These are phyloP conservation scores for Rutilus rutilus DNA, from an alignment of 2,113 vertebrate species.

Conservation along the genomic window DNA sequence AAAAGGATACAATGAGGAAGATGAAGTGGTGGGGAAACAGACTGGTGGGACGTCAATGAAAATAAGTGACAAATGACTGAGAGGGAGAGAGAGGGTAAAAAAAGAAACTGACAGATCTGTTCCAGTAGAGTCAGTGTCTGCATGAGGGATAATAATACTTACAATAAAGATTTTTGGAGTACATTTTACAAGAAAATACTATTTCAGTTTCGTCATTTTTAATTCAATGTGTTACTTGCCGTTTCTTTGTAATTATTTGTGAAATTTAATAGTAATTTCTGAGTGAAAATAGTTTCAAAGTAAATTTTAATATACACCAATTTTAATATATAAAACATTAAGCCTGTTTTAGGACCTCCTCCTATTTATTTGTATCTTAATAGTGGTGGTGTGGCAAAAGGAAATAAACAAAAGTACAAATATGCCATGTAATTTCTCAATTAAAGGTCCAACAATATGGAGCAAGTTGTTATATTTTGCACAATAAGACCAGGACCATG, in stretches of 20 bases:
- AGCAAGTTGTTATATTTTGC: background rate
- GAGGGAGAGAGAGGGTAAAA: background rate
- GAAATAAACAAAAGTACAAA: background rate
- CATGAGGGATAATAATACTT: background rate
- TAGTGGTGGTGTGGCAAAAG: background rate
- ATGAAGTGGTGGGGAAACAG: slow-evolving; percentile 11
- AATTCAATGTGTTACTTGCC: background rate
- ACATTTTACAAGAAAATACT: no score
- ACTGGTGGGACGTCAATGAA: background rate
- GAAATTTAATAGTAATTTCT: background rate
- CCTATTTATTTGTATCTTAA: background rate
- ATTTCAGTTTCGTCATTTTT: no score
- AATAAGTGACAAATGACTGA: background rate
- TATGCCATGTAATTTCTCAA: background rate
- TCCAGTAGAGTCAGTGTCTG: background rate
- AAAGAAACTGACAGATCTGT: background rate
- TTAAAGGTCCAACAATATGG: background rate
- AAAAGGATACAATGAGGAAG: background rate
- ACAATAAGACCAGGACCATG: background rate
- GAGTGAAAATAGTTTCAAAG: background rate
- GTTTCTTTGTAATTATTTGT: background rate
- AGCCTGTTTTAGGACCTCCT: background rate
- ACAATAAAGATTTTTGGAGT: background rate
- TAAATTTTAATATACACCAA: background rate
- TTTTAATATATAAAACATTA: background rate